Base-by-base conservation (phyloP, 1,140 invertebrate species). In the Drosophila navojoa region DNA sequence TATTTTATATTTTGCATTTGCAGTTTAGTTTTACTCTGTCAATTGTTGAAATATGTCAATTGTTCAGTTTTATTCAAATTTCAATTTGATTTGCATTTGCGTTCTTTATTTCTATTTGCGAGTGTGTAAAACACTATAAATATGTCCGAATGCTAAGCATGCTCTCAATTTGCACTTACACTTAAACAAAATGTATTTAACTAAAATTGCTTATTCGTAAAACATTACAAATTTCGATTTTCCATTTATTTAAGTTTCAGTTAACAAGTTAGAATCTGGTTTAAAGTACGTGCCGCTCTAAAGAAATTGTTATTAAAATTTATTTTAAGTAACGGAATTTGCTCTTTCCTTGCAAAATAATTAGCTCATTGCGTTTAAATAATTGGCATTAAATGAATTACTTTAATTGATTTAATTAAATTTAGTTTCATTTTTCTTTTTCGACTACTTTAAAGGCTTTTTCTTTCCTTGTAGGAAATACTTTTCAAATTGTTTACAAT, bases 381-480 rank as follows among this genome's bases (percentile, higher is more conserved):
- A 85, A 80, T 80, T 80, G 78, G 72, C 80, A 68, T 44, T 40
- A 70, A 81, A 86, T 81, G 57, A 81, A 76, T 74, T 70, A 16
- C 22, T 52, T 62, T 69, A 61, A 64, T 75, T 52, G 70, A 47
- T 64, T 71, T 59, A 55, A 44, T 70, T 75, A 77, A 58, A 29
- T 50, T 71, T 57, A 58, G 9, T 70, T 64, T 61, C 40, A 54
- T 55, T 63, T 70, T 61, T 45, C 57, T 52, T 63, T 70, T 86
- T 86, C 38, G 74, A 76, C 72, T 79, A 79, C 58, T 87, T 85
- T 89, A 89, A 89, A 89, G 84, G 84, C 84, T 69, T 89, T 89
- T 89, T 89, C 84, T 89, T 89, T 89, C 84, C 84, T 89, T 89
- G 54, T 58, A 89, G 84, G 84, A 89, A 89, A 89, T 89, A 89